A percentile compares a stretch with the other conserved stretches of the same genome.
Conservation (phyloP, 2,113 vertebrate species). For the Nothoprocta perdicaria region DNA sequence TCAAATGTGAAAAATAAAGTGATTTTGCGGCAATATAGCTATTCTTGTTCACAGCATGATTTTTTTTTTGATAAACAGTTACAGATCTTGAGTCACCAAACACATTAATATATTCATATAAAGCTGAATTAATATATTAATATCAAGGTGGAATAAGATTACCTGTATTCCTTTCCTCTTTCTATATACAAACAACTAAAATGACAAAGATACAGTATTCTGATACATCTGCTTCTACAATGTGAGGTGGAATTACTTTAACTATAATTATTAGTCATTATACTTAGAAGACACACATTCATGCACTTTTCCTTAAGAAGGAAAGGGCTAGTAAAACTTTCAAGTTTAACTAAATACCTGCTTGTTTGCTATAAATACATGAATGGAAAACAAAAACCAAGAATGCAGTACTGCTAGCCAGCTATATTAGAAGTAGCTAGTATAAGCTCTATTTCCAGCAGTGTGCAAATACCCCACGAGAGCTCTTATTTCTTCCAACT, state of each 20-base stretch:
- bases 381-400: background rate
- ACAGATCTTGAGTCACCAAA: background rate
- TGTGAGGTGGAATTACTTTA: background rate
- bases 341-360: background rate
- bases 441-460: background rate
- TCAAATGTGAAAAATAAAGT: background rate
- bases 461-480: fast-evolving
- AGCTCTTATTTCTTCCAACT: background rate
- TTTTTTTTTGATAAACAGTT: background rate
- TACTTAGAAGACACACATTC: background rate
- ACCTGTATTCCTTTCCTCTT: background rate
- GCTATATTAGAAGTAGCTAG: background rate
- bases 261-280: background rate
- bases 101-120: background rate
- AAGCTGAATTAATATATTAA: background rate
- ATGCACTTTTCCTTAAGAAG: background rate
- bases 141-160: background rate
- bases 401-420: background rate
- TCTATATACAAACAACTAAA: background rate
- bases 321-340: background rate
- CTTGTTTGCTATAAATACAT: background rate
- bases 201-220: background rate
- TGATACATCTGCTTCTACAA: background rate
- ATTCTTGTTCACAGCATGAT: background rate
- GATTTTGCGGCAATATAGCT: background rate